Percentiles rank a stretch among this genome's conserved stretches.
Evolutionary conservation across 2,113 vertebrate genomes (phyloP).

Genomic region (Pagrus major): DNA sequence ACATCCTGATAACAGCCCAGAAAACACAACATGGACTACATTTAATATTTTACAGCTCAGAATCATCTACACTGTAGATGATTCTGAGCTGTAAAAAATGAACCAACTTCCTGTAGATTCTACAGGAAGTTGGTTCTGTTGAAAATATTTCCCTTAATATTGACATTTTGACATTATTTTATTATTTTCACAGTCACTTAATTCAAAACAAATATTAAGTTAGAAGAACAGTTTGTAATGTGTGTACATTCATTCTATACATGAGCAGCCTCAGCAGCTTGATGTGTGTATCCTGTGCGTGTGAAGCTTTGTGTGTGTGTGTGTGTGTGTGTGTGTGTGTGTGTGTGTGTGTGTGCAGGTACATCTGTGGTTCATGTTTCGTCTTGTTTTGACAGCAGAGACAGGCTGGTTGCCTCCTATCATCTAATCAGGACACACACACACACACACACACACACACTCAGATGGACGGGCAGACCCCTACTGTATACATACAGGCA

Average conservation of each 20-base stretch:
- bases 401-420: background rate
- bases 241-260: background rate
- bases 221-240: background rate
- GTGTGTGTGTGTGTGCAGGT: background rate
- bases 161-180: too few species aligned
- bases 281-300: background rate
- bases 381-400: slow-evolving; percentile 45
- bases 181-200: background rate
- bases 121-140: too few species aligned
- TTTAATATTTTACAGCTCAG: too few species aligned
- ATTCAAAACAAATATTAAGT: background rate
- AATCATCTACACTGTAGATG: too few species aligned
- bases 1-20: too few species aligned
- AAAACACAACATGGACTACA: too few species aligned
- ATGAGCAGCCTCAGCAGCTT: background rate
- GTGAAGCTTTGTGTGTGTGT: background rate
- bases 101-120: too few species aligned
- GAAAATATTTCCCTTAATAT: background rate
- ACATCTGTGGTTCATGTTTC: slow-evolving; percentile 41
- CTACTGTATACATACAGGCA: slow-evolving; percentile 4
- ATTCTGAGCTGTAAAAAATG: too few species aligned
- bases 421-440: slow-evolving; percentile 26
- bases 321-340: background rate
- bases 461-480: too few species aligned
- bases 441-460: background rate